phyloP scores from a whole-genome alignment of 2,113 vertebrate genomes.

The Vanacampus margaritifer region DNA sequence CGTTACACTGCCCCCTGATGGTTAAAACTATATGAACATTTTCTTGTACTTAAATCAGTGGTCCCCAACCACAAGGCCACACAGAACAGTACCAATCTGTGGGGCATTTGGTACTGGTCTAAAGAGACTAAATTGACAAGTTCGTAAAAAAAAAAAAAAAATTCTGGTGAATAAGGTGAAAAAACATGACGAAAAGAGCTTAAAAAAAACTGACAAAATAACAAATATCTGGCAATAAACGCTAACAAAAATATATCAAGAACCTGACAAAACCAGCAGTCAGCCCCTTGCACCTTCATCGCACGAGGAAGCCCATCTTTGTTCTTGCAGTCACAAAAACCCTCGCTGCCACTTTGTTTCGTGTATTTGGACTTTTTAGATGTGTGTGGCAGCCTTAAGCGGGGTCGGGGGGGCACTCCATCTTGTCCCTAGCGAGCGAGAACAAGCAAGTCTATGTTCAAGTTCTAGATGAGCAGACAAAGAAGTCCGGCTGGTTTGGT shows the following conservation, averaged over 20 bases:
- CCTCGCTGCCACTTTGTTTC: neutral
- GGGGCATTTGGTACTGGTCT: too few relatives aligned
- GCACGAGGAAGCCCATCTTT: neutral
- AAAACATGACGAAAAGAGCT: too few relatives aligned
- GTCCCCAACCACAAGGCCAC: too few relatives aligned
- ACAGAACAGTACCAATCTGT: too few relatives aligned
- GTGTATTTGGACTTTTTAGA: neutral
- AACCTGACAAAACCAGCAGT: neutral
- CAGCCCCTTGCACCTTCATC: neutral
- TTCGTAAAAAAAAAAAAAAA: too few relatives aligned
- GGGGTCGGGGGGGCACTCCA: neutral
- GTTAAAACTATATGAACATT: constrained; percentile 2
- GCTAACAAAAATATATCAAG: neutral
- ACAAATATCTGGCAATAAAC: too few relatives aligned
- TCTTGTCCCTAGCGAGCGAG: constrained; percentile 9
- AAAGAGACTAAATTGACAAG: too few relatives aligned
- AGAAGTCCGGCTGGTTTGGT: constrained; percentile 18
- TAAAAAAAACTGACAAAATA: neutral
- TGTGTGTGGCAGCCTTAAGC: neutral
- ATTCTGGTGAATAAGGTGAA: too few relatives aligned
- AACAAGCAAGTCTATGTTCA: constrained; percentile 17
- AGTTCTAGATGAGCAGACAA: constrained; percentile 13
- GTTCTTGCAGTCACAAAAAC: neutral
- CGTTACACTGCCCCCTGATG: constrained; percentile 54
- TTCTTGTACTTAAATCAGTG: neutral